Evolutionary conservation across 1,140 invertebrate genomes (phyloP).

Genomic region (Steinernema khuongi): DNA sequence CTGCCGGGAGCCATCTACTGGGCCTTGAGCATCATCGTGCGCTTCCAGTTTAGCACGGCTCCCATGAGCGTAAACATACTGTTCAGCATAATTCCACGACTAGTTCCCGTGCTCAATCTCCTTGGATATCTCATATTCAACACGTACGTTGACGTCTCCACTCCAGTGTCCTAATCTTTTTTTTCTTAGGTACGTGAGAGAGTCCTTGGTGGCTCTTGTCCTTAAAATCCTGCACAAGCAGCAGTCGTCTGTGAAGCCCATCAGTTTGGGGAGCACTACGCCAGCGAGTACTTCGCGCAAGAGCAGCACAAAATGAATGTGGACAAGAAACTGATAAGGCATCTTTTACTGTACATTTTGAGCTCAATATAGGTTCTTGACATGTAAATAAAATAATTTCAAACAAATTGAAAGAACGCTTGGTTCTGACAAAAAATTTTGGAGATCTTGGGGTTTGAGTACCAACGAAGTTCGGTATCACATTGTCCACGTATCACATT

Average conservation of each 20-base stretch:
- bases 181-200: background rate
- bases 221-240: background rate
- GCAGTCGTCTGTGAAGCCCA: background rate
- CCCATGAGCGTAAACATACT: background rate
- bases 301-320: background rate
- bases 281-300: background rate
- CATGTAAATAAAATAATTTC: no score
- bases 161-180: background rate
- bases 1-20: background rate
- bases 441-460: no score
- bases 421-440: no score
- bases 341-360: background rate
- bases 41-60: background rate
- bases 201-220: background rate
- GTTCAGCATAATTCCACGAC: background rate
- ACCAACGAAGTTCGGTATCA: no score
- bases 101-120: background rate
- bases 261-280: background rate
- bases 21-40: background rate
- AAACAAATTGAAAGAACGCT: no score
- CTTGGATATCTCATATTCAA: background rate
- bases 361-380: no score
- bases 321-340: background rate
- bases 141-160: background rate
- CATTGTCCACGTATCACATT: no score